A percentile compares a stretch with the other conserved stretches of the same genome.
These are phyloP conservation scores for Seira ritae DNA, from an alignment of 2,888 invertebrate species.

Conservation along the genomic window DNA sequence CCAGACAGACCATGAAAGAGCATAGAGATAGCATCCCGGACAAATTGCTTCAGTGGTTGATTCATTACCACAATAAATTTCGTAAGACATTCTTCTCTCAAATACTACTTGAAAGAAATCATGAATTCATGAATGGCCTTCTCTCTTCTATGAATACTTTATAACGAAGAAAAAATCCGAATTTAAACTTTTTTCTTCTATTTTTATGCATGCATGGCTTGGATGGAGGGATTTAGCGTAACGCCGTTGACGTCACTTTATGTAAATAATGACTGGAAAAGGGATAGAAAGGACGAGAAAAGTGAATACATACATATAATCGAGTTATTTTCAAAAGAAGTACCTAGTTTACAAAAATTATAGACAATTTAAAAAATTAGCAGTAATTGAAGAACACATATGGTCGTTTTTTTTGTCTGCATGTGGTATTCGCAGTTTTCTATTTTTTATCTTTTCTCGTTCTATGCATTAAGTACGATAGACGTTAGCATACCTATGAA, in stretches of 20 bases:
- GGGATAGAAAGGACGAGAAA: too few species aligned
- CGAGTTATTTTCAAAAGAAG: too few species aligned
- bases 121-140: slow-evolving; percentile 5
- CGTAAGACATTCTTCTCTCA: neutral
- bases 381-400: too few species aligned
- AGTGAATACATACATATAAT: too few species aligned
- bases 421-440: too few species aligned
- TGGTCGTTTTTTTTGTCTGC: too few species aligned
- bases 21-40: neutral
- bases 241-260: neutral
- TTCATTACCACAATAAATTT: slow-evolving; percentile 19
- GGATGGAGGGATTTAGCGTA: neutral
- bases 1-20: neutral
- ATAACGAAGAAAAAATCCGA: too few species aligned
- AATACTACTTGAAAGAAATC: neutral
- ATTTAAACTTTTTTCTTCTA: neutral
- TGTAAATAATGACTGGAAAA: neutral
- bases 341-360: too few species aligned
- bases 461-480: too few species aligned
- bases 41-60: slow-evolving; percentile 1
- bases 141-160: neutral
- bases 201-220: neutral
- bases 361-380: too few species aligned
- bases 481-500: too few species aligned
- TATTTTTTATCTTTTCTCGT: too few species aligned